These are phyloP conservation scores for Caranx melampygus DNA, from an alignment of 2,113 vertebrate species.

Conservation along the genomic window DNA sequence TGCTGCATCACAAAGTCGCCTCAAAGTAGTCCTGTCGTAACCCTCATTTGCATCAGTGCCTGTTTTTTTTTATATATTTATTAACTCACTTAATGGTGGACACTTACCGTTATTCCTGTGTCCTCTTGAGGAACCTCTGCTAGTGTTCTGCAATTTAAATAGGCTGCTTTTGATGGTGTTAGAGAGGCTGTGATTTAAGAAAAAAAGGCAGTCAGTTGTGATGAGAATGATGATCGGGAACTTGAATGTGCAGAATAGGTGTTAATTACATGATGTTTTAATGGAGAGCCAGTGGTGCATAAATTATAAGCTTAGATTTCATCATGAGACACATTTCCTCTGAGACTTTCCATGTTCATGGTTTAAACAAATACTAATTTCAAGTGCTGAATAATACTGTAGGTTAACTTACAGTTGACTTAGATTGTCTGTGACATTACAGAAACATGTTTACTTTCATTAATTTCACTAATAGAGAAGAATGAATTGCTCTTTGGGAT, in stretches of 20 bases:
- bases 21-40: conserved; percentile 94
- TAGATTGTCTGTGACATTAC: background rate
- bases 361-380: conserved; percentile 1
- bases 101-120: conserved; percentile 85
- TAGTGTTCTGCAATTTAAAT: conserved; percentile 85
- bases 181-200: conserved; percentile 75
- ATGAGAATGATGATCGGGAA: conserved; percentile 44
- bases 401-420: background rate
- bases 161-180: conserved; percentile 73
- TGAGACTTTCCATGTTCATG: background rate
- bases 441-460: background rate
- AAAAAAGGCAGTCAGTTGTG: conserved; percentile 37
- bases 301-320: conserved; percentile 19
- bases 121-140: conserved; percentile 82
- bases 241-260: conserved; percentile 54
- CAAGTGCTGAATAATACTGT: background rate
- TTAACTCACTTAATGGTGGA: conserved; percentile 85
- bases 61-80: conserved; percentile 81
- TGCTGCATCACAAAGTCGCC: conserved; percentile 91
- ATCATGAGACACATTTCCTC: conserved; percentile 3
- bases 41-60: conserved; percentile 94
- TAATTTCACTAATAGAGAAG: background rate
- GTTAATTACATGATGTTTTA: conserved; percentile 65
- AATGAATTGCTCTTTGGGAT: too few relatives aligned
- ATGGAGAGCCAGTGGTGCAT: conserved; percentile 31